Base-by-base conservation (phyloP, 2,888 invertebrate species). In the Cheilosia vulpina region DNA sequence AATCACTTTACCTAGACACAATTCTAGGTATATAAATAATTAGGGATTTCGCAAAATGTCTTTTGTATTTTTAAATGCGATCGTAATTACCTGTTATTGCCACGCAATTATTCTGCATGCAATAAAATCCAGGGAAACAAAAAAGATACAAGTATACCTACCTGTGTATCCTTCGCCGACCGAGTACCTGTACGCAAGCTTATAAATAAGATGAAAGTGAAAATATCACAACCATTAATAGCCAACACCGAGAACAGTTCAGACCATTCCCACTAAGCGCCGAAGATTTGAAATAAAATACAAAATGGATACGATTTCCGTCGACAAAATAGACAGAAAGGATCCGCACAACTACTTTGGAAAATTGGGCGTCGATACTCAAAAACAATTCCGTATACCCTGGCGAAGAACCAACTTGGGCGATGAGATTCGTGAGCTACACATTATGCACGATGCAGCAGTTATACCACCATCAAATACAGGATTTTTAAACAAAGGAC, bases 271-370 rank as follows among this genome's bases (percentile, higher is more conserved):
- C 31, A 31, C 4, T 9, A n/a, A 24, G 24, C 15, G 7, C 21
- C 13, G 13, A 31, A 27, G 13, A 38, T 13, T 38, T 62, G 2
- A 7, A n/a, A 45, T 17, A 45, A n/a, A n/a, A n/a, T 5, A 27
- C 5, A 47, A 47, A 63, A 81, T 81, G 80, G 62, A 81, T 3
- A 57, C 69, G 2, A 38, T 73, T 7, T 45, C 38, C 17, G 57
- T 13, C n/a, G n/a, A n/a, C n/a, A n/a, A n/a, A n/a, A n/a, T n/a
- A 0, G 57, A 81, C 24, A 41, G 11, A 15, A 1, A n/a, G 4
- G 76, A 81, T 50, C 81, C 81, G 4, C 81, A 81, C 21, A 76
- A 63, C 19, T 81, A 81, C 38, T 81, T 60, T 15, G 43, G 58
- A 6, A 15, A 13, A 1, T 24, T n/a, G 9, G 24, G 38, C 4